phyloP scores from a whole-genome alignment of 2,113 vertebrate genomes.

The Octodon degus region DNA sequence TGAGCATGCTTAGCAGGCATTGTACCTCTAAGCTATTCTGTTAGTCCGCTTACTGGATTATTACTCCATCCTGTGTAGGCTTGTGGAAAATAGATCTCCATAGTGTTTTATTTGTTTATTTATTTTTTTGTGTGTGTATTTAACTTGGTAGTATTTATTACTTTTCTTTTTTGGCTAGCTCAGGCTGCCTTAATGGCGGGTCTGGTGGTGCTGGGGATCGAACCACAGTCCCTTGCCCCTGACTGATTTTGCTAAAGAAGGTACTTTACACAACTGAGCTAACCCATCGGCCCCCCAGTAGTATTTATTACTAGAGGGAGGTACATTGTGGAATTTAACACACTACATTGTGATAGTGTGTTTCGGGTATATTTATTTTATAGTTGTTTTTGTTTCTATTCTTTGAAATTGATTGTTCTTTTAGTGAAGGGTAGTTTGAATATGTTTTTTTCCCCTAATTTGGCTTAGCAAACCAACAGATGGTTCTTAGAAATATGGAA shows the following conservation, averaged over 20 bases:
- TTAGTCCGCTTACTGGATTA: background rate
- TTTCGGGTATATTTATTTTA: slow-evolving; percentile 47
- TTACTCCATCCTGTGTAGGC: background rate
- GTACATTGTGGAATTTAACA: background rate
- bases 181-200: too few species aligned
- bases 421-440: slow-evolving; percentile 51
- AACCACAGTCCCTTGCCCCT: too few species aligned
- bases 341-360: background rate
- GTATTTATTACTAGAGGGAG: background rate
- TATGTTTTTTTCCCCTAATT: slow-evolving; percentile 5
- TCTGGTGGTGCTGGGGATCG: too few species aligned
- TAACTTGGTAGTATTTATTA: background rate
- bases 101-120: background rate
- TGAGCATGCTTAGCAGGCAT: background rate
- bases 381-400: background rate
- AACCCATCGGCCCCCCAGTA: background rate
- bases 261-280: too few species aligned
- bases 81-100: background rate
- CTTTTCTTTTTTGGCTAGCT: too few species aligned
- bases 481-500: slow-evolving; percentile 44
- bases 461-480: slow-evolving; percentile 21
- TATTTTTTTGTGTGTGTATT: background rate
- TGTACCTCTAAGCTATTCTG: background rate
- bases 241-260: too few species aligned
- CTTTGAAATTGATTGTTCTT: slow-evolving; percentile 38